Conservation (phyloP, 2,113 vertebrate genomes). For the Lucifuga dentata region DNA sequence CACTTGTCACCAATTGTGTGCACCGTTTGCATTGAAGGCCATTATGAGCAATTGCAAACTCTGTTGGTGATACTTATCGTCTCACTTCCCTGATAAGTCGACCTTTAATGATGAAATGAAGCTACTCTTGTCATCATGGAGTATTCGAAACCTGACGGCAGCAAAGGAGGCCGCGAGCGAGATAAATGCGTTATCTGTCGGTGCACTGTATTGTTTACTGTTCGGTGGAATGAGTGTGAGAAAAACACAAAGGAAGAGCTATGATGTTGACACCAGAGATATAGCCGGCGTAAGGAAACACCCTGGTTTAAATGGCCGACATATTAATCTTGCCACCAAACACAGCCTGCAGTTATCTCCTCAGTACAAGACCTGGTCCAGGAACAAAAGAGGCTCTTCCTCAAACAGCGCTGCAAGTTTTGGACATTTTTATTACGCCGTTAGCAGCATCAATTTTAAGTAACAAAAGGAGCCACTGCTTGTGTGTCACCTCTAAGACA, state of each 20-base stretch:
- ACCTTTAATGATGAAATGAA: constrained; percentile 73
- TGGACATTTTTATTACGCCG: constrained; percentile 79
- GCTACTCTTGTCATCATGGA: constrained; percentile 29
- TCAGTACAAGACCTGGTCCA: constrained; percentile 57
- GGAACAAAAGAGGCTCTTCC: constrained; percentile 70
- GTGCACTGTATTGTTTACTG: constrained; percentile 58
- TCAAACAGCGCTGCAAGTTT: constrained; percentile 66
- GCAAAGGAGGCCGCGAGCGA: constrained; percentile 29
- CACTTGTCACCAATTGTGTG: constrained; percentile 8
- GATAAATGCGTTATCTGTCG: constrained; percentile 53
- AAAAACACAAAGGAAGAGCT: constrained; percentile 52
- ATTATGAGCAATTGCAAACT: constrained; percentile 67
- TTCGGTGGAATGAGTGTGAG: constrained; percentile 32
- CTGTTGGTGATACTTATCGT: constrained; percentile 52
- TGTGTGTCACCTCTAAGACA: constrained; percentile 77
- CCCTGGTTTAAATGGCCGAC: constrained; percentile 51
- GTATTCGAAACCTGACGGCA: constrained; percentile 55
- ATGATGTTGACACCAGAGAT: constrained; percentile 69
- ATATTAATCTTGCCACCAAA: constrained; percentile 75
- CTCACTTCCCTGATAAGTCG: constrained; percentile 60
- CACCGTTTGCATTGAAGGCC: constrained; percentile 78
- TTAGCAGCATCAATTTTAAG: constrained; percentile 76
- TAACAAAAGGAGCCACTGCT: constrained; percentile 73
- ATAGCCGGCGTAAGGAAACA: constrained; percentile 57
- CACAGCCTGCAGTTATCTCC: constrained; percentile 72